phyloP scores from a whole-genome alignment of 2,888 invertebrate genomes.

The Pycnomerus fuliginosus region DNA sequence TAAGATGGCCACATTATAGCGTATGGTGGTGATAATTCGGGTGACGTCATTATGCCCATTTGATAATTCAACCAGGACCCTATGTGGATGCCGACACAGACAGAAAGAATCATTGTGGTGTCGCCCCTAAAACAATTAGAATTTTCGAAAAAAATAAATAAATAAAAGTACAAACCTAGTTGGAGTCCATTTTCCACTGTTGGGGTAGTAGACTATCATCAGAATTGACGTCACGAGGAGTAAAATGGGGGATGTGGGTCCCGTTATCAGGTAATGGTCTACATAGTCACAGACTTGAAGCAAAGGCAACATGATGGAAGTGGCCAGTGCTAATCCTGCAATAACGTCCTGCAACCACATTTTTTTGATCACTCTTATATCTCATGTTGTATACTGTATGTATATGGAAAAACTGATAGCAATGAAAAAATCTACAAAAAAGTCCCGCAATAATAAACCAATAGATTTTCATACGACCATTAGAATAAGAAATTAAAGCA shows the following conservation, averaged over 20 bases:
- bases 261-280: constrained; percentile 71
- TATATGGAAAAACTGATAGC: too few species aligned
- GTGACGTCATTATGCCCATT: constrained; percentile 66
- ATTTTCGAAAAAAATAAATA: constrained; percentile 32
- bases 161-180: constrained; percentile 59
- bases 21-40: constrained; percentile 65
- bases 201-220: constrained; percentile 77
- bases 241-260: constrained; percentile 63
- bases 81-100: constrained; percentile 72
- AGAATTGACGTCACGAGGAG: constrained; percentile 65
- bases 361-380: too few species aligned
- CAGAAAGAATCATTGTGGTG: constrained; percentile 84
- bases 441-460: too few species aligned
- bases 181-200: constrained; percentile 84
- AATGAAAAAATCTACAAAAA: too few species aligned
- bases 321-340: constrained; percentile 71
- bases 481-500: too few species aligned
- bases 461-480: too few species aligned
- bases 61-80: constrained; percentile 87
- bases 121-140: constrained; percentile 68
- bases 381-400: too few species aligned
- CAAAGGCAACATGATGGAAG: constrained; percentile 67
- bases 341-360: constrained; percentile 82
- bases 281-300: constrained; percentile 73
- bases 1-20: constrained; percentile 77